These are phyloP conservation scores for Gymnothorax reevesii DNA, from an alignment of 2,797 vertebrate genomes.

Conservation along the genomic window DNA sequence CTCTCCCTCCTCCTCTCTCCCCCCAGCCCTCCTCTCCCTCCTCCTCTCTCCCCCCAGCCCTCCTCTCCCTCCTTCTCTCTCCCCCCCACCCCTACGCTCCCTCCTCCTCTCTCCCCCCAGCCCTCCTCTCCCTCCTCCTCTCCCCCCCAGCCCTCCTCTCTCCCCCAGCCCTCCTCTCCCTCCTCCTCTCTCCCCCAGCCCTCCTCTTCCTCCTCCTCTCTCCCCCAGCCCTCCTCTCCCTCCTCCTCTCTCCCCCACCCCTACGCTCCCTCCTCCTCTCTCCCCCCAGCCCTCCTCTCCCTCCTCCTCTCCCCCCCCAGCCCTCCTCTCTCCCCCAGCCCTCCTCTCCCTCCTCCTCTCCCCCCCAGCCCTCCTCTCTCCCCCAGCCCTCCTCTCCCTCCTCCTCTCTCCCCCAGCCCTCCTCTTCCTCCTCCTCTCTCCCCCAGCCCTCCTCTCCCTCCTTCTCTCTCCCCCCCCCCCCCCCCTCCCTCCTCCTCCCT, in stretches of 20 bases:
- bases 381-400: neutral
- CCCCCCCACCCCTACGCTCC: neutral
- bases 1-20: too few relatives aligned
- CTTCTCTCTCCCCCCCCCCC: conserved; percentile 68
- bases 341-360: conserved; percentile 33
- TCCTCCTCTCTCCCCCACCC: conserved; percentile 68
- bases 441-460: neutral
- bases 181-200: conserved; percentile 71
- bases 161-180: neutral
- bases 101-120: conserved; percentile 67
- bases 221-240: neutral
- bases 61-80: too few relatives aligned
- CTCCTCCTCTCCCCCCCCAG: conserved; percentile 69
- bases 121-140: conserved; percentile 7
- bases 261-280: conserved; percentile 33
- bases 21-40: neutral
- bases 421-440: too few relatives aligned
- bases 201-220: too few relatives aligned
- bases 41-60: conserved; percentile 73
- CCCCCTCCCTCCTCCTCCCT: too few relatives aligned
- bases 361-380: too few relatives aligned
- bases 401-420: conserved; percentile 74
- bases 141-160: too few relatives aligned
- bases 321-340: too few relatives aligned
- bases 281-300: conserved; percentile 65